Evolutionary conservation across 2,888 invertebrate species (phyloP).

Genomic region (Fragum sueziense): DNA sequence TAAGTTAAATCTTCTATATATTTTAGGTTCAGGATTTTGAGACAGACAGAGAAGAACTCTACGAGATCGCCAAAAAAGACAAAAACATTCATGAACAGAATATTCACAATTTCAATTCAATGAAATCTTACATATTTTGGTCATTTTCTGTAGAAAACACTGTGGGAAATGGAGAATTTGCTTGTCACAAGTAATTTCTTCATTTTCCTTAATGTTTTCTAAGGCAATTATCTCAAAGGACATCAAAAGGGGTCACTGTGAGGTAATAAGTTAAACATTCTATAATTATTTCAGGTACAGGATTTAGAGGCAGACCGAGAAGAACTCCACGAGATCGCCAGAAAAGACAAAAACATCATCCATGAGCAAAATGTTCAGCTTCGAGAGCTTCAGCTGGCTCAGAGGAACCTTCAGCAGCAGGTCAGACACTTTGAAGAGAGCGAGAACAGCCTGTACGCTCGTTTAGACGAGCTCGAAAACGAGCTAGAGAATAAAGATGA

Average conservation of each 20-base stretch:
- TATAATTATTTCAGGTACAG: conserved; percentile 65
- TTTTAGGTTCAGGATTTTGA: conserved; percentile 75
- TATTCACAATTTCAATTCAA: too few relatives aligned
- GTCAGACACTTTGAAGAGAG: conserved; percentile 67
- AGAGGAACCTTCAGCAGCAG: conserved; percentile 76
- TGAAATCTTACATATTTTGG: too few relatives aligned
- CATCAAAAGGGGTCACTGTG: too few relatives aligned
- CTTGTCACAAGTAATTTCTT: too few relatives aligned
- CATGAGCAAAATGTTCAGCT: conserved; percentile 79
- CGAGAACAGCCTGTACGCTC: conserved; percentile 69
- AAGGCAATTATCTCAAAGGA: too few relatives aligned
- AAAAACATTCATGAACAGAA: conserved; percentile 79
- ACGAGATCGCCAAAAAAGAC: too few relatives aligned
- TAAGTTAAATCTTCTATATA: too few relatives aligned
- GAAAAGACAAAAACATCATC: conserved; percentile 78
- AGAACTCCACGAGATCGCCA: conserved; percentile 77
- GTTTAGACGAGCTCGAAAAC: conserved; percentile 72
- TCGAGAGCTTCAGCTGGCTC: conserved; percentile 73
- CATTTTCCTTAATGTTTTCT: too few relatives aligned
- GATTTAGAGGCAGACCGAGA: conserved; percentile 79
- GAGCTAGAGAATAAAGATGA: conserved; percentile 69
- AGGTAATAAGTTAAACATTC: too few relatives aligned
- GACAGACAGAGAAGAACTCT: too few relatives aligned
- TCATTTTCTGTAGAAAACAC: too few relatives aligned
- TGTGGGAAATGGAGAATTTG: too few relatives aligned